These are phyloP conservation scores for Atopsyche davidsoni DNA, from an alignment of 1,140 invertebrate species.

Conservation along the genomic window DNA sequence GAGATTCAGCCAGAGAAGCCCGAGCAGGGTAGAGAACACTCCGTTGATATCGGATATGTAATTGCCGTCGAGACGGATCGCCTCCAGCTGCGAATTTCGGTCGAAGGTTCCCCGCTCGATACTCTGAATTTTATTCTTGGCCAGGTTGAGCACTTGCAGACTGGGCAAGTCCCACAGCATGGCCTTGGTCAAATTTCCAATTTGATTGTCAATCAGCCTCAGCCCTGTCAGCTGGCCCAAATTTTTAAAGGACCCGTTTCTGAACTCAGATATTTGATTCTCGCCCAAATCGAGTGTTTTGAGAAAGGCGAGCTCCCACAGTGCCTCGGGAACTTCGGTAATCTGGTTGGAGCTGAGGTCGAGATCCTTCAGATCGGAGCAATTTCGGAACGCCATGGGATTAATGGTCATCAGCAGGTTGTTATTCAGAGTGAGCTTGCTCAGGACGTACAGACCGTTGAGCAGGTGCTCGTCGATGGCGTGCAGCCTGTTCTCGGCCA, in stretches of 20 bases:
- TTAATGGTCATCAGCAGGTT: slow-evolving; percentile 78
- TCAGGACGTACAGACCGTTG: slow-evolving; percentile 77
- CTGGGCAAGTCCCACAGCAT: slow-evolving; percentile 80
- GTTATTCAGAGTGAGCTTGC: slow-evolving; percentile 76
- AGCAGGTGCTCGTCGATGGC: slow-evolving; percentile 74
- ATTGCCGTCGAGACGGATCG: slow-evolving; percentile 80
- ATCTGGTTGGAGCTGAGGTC: slow-evolving; percentile 83
- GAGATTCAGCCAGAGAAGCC: slow-evolving; percentile 80
- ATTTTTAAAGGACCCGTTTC: slow-evolving; percentile 76
- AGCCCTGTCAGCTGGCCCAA: slow-evolving; percentile 77
- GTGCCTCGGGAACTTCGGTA: slow-evolving; percentile 70
- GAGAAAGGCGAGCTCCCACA: slow-evolving; percentile 74
- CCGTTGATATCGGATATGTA: slow-evolving; percentile 81
- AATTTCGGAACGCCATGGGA: slow-evolving; percentile 80
- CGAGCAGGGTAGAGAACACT: slow-evolving; percentile 72
- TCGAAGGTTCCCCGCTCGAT: slow-evolving; percentile 79
- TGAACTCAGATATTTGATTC: slow-evolving; percentile 74
- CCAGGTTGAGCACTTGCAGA: slow-evolving; percentile 78
- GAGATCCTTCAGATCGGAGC: slow-evolving; percentile 83
- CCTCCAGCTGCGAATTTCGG: slow-evolving; percentile 70
- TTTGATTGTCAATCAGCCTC: slow-evolving; percentile 78
- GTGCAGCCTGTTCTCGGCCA: slow-evolving; percentile 78
- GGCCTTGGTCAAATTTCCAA: slow-evolving; percentile 74
- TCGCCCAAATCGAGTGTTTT: slow-evolving; percentile 82
- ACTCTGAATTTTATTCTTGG: slow-evolving; percentile 79